phyloP scores from a whole-genome alignment of 2,888 invertebrate species.

The Papilio gigon region DNA sequence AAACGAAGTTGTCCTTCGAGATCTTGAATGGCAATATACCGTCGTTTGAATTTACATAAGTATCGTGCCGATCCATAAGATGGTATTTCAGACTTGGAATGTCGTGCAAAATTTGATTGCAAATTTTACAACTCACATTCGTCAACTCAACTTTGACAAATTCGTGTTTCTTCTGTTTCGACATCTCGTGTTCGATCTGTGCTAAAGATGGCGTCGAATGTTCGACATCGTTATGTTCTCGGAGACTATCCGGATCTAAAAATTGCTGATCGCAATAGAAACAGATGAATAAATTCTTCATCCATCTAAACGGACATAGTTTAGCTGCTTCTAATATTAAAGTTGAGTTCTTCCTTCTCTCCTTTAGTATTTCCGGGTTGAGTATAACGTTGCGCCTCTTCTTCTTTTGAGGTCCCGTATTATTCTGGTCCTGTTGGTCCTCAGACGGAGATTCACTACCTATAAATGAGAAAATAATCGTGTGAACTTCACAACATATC shows the following conservation, averaged over 20 bases:
- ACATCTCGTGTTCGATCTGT: constrained; percentile 58
- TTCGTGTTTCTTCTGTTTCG: constrained; percentile 66
- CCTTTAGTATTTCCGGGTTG: constrained; percentile 56
- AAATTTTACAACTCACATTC: constrained; percentile 63
- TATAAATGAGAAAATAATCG: constrained; percentile 71
- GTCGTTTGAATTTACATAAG: constrained; percentile 58
- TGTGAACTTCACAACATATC: constrained; percentile 51
- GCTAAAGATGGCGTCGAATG: constrained; percentile 51
- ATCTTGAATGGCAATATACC: constrained; percentile 71
- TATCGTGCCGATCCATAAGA: constrained; percentile 59
- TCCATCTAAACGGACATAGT: constrained; percentile 74
- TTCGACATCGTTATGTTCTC: constrained; percentile 55
- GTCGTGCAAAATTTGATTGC: constrained; percentile 54
- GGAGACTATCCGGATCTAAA: constrained; percentile 59
- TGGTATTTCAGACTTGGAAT: constrained; percentile 62
- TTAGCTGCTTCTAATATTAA: constrained; percentile 64
- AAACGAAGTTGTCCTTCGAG: constrained; percentile 57
- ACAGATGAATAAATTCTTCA: constrained; percentile 69
- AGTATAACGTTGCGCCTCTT: constrained; percentile 50
- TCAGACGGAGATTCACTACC: constrained; percentile 58
- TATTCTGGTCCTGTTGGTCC: constrained; percentile 39
- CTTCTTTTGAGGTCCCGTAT: constrained; percentile 43
- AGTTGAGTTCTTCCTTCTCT: constrained; percentile 60
- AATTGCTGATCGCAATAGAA: constrained; percentile 69
- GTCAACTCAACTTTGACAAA: constrained; percentile 71